A percentile compares a stretch with the other conserved stretches of the same genome.
Conservation (phyloP, 2,888 invertebrate species). For the Scrobipalpa costella region DNA sequence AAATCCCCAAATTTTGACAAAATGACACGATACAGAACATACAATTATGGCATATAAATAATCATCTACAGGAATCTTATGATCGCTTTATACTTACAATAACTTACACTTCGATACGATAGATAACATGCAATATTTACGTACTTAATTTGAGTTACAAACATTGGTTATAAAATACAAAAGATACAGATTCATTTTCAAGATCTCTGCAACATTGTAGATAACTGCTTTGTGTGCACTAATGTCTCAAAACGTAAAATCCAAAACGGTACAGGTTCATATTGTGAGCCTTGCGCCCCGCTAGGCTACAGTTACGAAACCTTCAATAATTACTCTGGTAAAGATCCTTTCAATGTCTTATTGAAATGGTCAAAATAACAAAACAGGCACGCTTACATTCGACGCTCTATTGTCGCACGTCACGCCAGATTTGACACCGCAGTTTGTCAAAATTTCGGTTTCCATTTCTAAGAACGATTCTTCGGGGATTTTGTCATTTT, state of each 20-base stretch:
- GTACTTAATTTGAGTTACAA: no score
- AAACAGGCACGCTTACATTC: slow-evolving; percentile 75
- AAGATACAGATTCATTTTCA: slow-evolving; percentile 8
- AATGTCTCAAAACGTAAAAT: slow-evolving; percentile 36
- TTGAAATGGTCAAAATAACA: slow-evolving; percentile 71
- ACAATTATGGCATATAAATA: no score
- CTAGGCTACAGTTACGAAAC: slow-evolving; percentile 69
- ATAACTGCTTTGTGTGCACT: slow-evolving; percentile 28
- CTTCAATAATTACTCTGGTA: slow-evolving; percentile 76
- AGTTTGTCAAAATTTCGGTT: slow-evolving; percentile 79
- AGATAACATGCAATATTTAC: no score
- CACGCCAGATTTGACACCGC: slow-evolving; percentile 66
- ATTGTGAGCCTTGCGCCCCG: slow-evolving; percentile 61
- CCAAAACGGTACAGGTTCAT: slow-evolving; percentile 45
- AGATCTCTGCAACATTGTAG: background rate
- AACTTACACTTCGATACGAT: no score
- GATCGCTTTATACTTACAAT: no score
- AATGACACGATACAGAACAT: no score
- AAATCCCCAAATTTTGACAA: no score
- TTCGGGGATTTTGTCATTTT: slow-evolving; percentile 44
- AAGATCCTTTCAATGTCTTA: slow-evolving; percentile 63
- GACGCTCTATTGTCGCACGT: slow-evolving; percentile 55
- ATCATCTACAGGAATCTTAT: no score
- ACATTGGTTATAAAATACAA: no score
- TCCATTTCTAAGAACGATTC: slow-evolving; percentile 68